Conservation (phyloP, 1,140 invertebrate genomes). For the Ips typographus region DNA sequence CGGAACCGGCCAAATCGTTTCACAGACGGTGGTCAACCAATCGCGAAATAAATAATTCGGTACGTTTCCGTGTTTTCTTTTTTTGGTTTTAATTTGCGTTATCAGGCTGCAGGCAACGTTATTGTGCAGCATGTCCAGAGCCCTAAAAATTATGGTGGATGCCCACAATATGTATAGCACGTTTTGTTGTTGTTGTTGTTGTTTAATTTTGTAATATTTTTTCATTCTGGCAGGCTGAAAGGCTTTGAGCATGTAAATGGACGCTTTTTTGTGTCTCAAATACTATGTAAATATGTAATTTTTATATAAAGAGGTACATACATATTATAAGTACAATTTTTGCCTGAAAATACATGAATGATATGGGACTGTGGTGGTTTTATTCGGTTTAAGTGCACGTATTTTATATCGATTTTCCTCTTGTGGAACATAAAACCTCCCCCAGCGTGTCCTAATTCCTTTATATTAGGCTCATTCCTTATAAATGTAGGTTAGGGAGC, state of each 20-base stretch:
- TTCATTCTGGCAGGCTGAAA: not conserved
- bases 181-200: conserved; percentile 7
- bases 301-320: conserved; percentile 12
- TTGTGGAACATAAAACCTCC: not conserved
- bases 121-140: not conserved
- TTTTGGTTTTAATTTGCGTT: not conserved
- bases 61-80: conserved; percentile 51
- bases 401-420: too few species aligned
- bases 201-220: not conserved
- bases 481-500: not conserved
- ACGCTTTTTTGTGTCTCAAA: conserved; percentile 11
- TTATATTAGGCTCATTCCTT: not conserved
- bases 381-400: too few species aligned
- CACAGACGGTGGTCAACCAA: conserved; percentile 67
- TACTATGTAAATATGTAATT: not conserved
- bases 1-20: conserved; percentile 65
- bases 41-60: conserved; percentile 63
- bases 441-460: conserved; percentile 1
- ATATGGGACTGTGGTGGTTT: too few species aligned
- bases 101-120: too few species aligned
- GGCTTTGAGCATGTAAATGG: conserved; percentile 27
- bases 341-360: too few species aligned
- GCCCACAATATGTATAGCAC: not conserved
- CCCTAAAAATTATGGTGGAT: too few species aligned
- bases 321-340: too few species aligned